Evolutionary conservation across 2,888 invertebrate species (phyloP), one percentile per base, ranked within the genome.

Genomic region (Parnassius apollo): DNA sequence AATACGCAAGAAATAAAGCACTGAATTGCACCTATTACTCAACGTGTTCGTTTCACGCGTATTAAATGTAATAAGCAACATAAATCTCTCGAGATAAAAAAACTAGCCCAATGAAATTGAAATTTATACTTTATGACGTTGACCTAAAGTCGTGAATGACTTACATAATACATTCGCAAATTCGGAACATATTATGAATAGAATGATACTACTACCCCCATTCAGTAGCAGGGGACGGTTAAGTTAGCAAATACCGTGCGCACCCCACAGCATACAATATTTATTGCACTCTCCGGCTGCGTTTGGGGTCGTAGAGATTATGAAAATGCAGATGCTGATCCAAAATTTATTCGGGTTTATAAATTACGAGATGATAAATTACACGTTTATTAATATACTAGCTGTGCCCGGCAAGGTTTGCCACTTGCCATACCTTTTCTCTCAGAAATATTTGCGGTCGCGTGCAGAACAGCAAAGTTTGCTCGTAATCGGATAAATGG

Each of bases 61-160:
- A 81, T 85, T 86, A 87, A 88, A 88, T 86, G 83, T 88, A 86
- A 88, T 88, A 88, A 88, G 86, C 80, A 81, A 81, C 80, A 86
- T 88, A 88, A 88, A 89, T 90, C 83, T 81, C 78, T 76, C 77
- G 82, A 75, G 75, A 70, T 73, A 73, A 73, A 73, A 69, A 67
- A 66, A 62, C 52, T 35, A 60, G 42, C 48, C 59, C 65, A 68
- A 72, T 60, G 64, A 71, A 67, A 72, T 69, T 62, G 59, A 59
- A 70, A 73, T 65, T 65, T 75, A 71, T 42, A 18, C 55, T 59
- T 42, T 63, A 62, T 42, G 10, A 10, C 45, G 25, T 2, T 13
- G n/a, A 3, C 3, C 49, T 77, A 83, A 75, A 78, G 83, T 74
- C 68, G 69, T 64, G 67, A 76, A 75, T 83, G 35, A 68, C 58